phyloP scores from a whole-genome alignment of 2,797 vertebrate genomes.

The Pseudochaenichthys georgianus region DNA sequence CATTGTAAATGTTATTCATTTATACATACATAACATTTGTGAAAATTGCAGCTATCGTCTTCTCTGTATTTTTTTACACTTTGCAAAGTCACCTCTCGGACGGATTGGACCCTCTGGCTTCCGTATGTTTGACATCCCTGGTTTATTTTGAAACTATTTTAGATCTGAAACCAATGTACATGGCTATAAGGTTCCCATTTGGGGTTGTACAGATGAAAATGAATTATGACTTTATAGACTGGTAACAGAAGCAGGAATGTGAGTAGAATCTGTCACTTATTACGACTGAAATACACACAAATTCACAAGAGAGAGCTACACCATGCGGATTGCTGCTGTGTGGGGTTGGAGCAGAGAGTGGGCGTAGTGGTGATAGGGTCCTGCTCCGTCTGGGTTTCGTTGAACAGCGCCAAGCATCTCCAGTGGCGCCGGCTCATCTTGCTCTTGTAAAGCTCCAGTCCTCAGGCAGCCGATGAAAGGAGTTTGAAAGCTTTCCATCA shows the following conservation, averaged over 20 bases:
- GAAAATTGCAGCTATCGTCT: too few relatives aligned
- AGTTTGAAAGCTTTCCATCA: constrained; percentile 83
- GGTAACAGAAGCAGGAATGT: constrained; percentile 4
- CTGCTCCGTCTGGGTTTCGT: constrained; percentile 74
- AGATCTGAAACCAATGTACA: not conserved
- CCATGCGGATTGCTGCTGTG: constrained; percentile 38
- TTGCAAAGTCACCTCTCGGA: too few relatives aligned
- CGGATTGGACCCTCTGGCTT: too few relatives aligned
- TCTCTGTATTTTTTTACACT: too few relatives aligned
- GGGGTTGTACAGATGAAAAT: not conserved
- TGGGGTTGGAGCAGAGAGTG: constrained; percentile 45
- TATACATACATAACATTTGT: too few relatives aligned
- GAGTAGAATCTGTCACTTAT: not conserved
- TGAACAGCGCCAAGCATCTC: constrained; percentile 74
- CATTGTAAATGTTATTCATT: too few relatives aligned
- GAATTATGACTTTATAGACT: constrained; percentile 1
- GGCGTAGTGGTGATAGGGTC: constrained; percentile 64
- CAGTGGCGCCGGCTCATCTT: constrained; percentile 83
- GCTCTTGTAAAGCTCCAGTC: constrained; percentile 83
- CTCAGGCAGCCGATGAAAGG: constrained; percentile 83
- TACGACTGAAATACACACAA: not conserved
- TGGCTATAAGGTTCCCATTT: not conserved
- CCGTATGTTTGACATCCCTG: too few relatives aligned
- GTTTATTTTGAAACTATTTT: too few relatives aligned
- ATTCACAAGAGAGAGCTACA: constrained; percentile 14